These are phyloP conservation scores for Patella caerulea DNA, from an alignment of 2,888 invertebrate species.

Conservation along the genomic window DNA sequence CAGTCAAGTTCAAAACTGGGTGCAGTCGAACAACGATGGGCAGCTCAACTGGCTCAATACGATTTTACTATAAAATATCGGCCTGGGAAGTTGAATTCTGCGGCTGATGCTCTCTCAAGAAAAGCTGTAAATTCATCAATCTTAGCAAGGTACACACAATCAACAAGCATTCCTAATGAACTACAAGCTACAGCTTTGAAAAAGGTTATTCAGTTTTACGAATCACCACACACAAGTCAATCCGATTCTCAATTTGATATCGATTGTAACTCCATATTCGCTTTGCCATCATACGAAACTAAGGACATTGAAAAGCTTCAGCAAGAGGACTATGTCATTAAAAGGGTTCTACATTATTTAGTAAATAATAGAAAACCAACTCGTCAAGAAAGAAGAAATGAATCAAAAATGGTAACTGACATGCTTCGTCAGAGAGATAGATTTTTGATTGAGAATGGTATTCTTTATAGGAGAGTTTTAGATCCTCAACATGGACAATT, in stretches of 20 bases:
- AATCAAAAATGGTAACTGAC: neutral
- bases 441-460: neutral
- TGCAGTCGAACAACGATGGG: conserved; percentile 34
- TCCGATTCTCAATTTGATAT: neutral
- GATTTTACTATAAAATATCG: conserved; percentile 27
- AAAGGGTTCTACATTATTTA: neutral
- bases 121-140: conserved; percentile 2
- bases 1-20: conserved; percentile 25
- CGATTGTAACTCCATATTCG: neutral
- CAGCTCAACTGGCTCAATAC: conserved; percentile 27
- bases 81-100: conserved; percentile 24
- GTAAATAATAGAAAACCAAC: neutral
- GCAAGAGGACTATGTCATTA: neutral
- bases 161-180: conserved; percentile 13
- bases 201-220: neutral
- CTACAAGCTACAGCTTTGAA: conserved; percentile 6
- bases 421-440: neutral
- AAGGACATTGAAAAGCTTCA: conserved; percentile 10
- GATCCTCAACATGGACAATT: neutral
- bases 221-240: neutral
- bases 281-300: neutral
- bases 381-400: neutral
- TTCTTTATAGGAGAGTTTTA: neutral
- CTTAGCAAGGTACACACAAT: neutral
- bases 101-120: conserved; percentile 31